A percentile compares a stretch with the other conserved stretches of the same genome.
phyloP scores from a whole-genome alignment of 2,888 invertebrate species.

The Harpalus rufipes region DNA sequence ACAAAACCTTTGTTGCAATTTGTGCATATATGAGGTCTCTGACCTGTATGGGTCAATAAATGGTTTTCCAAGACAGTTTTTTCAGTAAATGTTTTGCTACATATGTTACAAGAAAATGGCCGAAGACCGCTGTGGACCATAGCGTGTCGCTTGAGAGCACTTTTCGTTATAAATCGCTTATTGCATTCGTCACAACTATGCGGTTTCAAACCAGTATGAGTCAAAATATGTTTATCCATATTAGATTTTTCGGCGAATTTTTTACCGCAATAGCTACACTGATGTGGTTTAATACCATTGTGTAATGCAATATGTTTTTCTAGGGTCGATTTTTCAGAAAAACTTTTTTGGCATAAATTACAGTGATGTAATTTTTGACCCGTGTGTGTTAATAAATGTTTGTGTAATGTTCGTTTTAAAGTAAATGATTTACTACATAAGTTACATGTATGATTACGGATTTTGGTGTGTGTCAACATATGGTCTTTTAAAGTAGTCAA shows the following conservation, averaged over 20 bases:
- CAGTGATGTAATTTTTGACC: conserved; percentile 52
- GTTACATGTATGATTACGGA: conserved; percentile 26
- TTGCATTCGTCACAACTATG: conserved; percentile 33
- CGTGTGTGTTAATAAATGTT: conserved; percentile 49
- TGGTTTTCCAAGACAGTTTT: conserved; percentile 51
- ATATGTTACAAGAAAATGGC: conserved; percentile 24
- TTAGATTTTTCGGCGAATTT: conserved; percentile 49
- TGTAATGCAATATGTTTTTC: conserved; percentile 52
- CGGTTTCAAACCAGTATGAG: conserved; percentile 20
- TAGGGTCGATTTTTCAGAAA: conserved; percentile 38
- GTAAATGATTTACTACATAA: conserved; percentile 42
- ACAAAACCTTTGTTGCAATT: conserved; percentile 41
- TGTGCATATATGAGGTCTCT: conserved; percentile 32
- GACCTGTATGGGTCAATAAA: conserved; percentile 48
- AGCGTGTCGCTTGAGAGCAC: conserved; percentile 14
- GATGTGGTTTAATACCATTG: conserved; percentile 38
- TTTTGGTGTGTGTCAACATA: conserved; percentile 44
- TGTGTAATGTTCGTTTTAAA: conserved; percentile 49
- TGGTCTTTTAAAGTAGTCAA: conserved; percentile 46
- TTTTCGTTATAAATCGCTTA: conserved; percentile 57
- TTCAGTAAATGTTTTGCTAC: conserved; percentile 31
- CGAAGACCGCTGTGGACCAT: conserved; percentile 40
- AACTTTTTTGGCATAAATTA: conserved; percentile 40
- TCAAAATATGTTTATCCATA: conserved; percentile 52
- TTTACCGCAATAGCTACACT: conserved; percentile 38